A percentile compares a stretch with the other conserved stretches of the same genome.
Evolutionary conservation across 2,888 invertebrate genomes (phyloP).

Genomic region (Halictus quadricinctus): DNA sequence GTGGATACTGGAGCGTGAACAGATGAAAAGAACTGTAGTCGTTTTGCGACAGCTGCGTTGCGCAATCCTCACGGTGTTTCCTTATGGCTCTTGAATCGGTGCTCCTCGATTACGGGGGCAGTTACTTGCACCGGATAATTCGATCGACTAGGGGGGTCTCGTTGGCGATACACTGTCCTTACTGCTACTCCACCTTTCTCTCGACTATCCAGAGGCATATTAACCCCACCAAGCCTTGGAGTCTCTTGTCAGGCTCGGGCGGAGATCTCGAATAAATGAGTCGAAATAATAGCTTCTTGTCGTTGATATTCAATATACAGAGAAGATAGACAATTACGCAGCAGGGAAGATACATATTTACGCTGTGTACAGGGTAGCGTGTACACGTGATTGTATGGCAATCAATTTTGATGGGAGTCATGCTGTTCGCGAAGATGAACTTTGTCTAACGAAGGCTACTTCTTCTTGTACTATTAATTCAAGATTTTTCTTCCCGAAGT

Average conservation of each 20-base stretch:
- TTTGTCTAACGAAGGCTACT: neutral
- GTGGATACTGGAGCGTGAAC: constrained; percentile 12
- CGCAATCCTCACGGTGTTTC: constrained; percentile 20
- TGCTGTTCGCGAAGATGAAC: neutral
- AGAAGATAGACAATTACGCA: neutral
- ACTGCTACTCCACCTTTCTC: neutral
- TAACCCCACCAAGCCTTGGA: neutral
- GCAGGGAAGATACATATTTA: neutral
- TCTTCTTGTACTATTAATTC: neutral
- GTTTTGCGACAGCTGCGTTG: neutral
- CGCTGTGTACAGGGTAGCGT: neutral
- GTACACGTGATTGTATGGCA: neutral
- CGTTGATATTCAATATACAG: neutral
- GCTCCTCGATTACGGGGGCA: neutral
- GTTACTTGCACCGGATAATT: neutral
- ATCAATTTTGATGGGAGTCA: neutral
- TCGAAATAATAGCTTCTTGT: neutral
- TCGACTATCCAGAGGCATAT: neutral
- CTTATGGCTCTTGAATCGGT: neutral
- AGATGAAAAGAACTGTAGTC: constrained; percentile 19
- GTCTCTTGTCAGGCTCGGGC: neutral
- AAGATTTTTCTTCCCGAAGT: neutral
- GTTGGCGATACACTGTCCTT: neutral
- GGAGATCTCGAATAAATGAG: neutral
- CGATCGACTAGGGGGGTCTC: neutral